phyloP scores from a whole-genome alignment of 2,888 invertebrate species.

The Lottia scabra region DNA sequence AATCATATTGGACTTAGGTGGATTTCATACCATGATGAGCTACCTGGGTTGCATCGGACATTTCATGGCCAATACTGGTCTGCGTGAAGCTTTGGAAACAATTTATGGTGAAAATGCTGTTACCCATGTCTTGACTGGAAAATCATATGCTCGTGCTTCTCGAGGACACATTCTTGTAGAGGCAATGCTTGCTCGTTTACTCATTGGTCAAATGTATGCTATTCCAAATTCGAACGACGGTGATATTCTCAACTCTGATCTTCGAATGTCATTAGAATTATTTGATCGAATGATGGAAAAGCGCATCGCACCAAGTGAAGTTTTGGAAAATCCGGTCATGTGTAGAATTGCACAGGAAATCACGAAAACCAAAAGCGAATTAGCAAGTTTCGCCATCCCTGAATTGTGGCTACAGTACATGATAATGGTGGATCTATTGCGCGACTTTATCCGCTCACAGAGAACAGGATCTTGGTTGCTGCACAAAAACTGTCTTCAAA shows the following conservation, averaged over 20 bases:
- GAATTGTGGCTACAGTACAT: background rate
- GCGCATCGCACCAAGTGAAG: background rate
- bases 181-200: background rate
- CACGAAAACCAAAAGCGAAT: background rate
- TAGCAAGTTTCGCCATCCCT: no score
- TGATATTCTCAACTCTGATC: background rate
- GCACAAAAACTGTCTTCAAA: background rate
- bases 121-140: background rate
- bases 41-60: background rate
- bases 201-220: background rate
- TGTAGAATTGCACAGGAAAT: background rate
- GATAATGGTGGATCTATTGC: background rate
- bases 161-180: background rate
- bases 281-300: background rate
- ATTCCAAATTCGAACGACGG: background rate
- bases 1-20: background rate
- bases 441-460: background rate
- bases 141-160: slow-evolving; percentile 12
- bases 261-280: background rate
- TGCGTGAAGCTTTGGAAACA: no score
- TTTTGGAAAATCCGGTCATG: background rate
- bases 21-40: background rate
- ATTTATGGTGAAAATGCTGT: background rate
- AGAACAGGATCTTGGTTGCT: background rate
- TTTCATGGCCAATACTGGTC: background rate